Conservation (phyloP, 2,888 invertebrate genomes). For the Carpatolechia fugitivella region DNA sequence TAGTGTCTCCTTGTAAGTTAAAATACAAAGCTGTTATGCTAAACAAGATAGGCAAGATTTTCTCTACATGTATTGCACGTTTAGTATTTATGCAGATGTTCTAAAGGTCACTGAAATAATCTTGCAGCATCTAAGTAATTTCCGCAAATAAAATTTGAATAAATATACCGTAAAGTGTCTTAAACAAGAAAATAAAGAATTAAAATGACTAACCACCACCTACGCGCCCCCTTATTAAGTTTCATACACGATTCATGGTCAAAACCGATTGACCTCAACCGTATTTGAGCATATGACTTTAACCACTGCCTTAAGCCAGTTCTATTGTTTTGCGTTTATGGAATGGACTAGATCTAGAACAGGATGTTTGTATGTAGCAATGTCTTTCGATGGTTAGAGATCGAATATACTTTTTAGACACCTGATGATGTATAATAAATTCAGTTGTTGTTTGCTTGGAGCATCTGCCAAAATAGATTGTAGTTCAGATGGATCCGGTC, state of each 20-base stretch:
- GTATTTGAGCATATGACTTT: constrained; percentile 10
- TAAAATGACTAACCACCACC: background rate
- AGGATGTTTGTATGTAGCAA: background rate
- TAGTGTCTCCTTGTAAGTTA: no score
- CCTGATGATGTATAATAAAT: no score
- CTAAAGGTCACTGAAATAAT: background rate
- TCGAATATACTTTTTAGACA: no score
- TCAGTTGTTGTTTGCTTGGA: no score
- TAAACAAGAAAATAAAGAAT: background rate
- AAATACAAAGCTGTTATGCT: no score
- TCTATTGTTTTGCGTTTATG: background rate
- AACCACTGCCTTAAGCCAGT: background rate
- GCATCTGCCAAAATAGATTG: no score
- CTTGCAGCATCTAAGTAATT: background rate
- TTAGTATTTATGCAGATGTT: background rate
- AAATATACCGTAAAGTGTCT: background rate
- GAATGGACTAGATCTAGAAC: background rate
- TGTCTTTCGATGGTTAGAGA: no score
- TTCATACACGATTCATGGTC: constrained; percentile 16
- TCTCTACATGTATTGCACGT: no score
- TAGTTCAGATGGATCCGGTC: no score
- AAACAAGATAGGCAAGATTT: no score
- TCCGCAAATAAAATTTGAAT: background rate
- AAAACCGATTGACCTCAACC: constrained; percentile 20
- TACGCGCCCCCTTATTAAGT: background rate